Evolutionary conservation across 2,797 vertebrate species (phyloP), one percentile per base, ranked within the genome.

Genomic region (Triplophysa yarkandensis): DNA sequence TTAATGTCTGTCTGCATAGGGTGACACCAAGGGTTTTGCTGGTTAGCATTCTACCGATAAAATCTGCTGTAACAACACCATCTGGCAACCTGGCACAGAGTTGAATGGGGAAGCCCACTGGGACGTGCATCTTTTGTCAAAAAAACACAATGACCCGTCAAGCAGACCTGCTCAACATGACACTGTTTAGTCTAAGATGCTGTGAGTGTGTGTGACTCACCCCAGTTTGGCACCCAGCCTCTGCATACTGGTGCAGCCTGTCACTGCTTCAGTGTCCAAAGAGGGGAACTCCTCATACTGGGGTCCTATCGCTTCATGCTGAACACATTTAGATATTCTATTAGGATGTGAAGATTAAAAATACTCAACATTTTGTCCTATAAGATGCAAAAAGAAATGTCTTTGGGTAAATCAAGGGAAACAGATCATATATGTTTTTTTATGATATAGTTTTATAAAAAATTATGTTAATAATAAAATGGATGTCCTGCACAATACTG

Each of bases 221-320:
- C 97, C 95, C 66, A 99, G 90, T 61, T 98, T 98, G 61, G 97
- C 95, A 41, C 95, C 96, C 11, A 99, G 93, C 62, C 96, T 92
- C 81, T 98, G 95, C 93, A 98, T 95, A 2, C 93, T 91, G 70
- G 88, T 98, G 88, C 90, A 95, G 77, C 98, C 96, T 8, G 93
- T 87, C 77, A 93, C 88, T 0, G 93, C 91, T 57, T 98, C 96
- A 0, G 86, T 94, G 79, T 98, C 97, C 87, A 97, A 84, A 1
- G 94, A 86, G 2, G 95, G 93, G 81, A 97, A 97, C 66, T 98
- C 97, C 84, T 98, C 97, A 44, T 97, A 98, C 83, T 93, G 94
- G 5, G 91, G 90, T 72, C 93, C 89, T 52, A 89, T 86, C 78
- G 93, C 91, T 83, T 97, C 95, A 57, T 93, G 89, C 95, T 97